Evolutionary conservation across 2,113 vertebrate species (phyloP), one percentile per base, ranked within the genome.

Genomic region (Speoplatyrhinus poulsoni): DNA sequence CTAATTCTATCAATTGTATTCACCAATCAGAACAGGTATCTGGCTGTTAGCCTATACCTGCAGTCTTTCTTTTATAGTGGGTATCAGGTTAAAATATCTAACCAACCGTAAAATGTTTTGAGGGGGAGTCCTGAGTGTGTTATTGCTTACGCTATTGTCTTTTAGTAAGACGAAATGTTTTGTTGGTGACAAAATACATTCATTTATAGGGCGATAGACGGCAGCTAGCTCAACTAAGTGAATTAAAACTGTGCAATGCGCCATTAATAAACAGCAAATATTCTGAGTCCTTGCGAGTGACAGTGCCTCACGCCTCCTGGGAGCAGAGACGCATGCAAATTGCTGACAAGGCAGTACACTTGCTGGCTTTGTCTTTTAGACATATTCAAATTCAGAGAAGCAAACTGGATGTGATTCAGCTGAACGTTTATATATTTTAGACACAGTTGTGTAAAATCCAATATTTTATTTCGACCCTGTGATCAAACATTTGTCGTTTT

Each of bases 271-370:
- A 62, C 16, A n/a, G 17, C 58, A 36, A 12, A 58, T 33, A 33
- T 13, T 11, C 56, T 3, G 11, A 58, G 19, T 2, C 50, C 56
- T 32, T 53, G 41, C 41, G 46, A 54, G 61, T 9, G 49, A 66
- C 69, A 60, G 64, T 17, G 57, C 36, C 32, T 46, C 17, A 15
- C 13, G 46, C 0, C 66, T 36, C 53, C 52, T 15, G 13, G 55
- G 47, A 56, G 41, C 19, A 26, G 61, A 62, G 10, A 33, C 15
- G 46, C 56, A 16, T 55, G 58, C 41, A 75, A 3, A 80, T 33
- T 65, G 56, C 69, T 50, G 63, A 81, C 58, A 63, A 63, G 65
- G 67, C 56, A 6, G 2, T 6, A 16, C 61, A 17, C 66, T 47
- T 53, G 6, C 47, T 17, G 52, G 13, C 53, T 62, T 7, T 15